Evolutionary conservation across 2,888 invertebrate species (phyloP).

Genomic region (Sinelater perroti): DNA sequence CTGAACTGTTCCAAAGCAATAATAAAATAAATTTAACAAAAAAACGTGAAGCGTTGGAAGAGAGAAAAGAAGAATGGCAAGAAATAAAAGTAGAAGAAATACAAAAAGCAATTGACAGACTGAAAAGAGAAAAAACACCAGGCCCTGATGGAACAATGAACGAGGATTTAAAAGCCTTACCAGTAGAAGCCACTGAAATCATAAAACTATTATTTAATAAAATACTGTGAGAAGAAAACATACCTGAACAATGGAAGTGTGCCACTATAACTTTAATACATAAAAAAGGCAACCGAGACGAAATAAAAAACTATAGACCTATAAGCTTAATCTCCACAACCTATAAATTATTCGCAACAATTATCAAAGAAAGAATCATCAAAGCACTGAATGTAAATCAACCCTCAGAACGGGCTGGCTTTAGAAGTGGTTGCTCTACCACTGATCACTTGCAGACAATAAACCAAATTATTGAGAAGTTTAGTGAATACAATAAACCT

Average conservation of each 20-base stretch:
- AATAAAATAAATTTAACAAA: too few relatives aligned
- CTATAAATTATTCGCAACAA: conserved; percentile 8
- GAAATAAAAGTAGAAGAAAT: conserved; percentile 2
- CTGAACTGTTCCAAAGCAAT: too few relatives aligned
- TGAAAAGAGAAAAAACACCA: conserved; percentile 8
- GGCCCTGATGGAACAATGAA: conserved; percentile 7
- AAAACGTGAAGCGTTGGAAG: too few relatives aligned
- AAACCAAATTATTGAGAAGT: conserved; percentile 16
- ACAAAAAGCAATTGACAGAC: conserved; percentile 2
- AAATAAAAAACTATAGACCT: conserved; percentile 13
- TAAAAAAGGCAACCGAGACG: conserved; percentile 6
- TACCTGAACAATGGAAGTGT: conserved; percentile 6
- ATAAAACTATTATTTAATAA: conserved; percentile 1
- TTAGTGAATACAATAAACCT: too few relatives aligned
- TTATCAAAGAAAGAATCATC: conserved; percentile 11
- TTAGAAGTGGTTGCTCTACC: conserved; percentile 8
- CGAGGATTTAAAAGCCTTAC: too few relatives aligned
- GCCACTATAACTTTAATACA: conserved; percentile 4
- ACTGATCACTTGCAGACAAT: background rate
- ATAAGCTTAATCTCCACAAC: conserved; percentile 5
- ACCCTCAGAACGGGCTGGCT: conserved; percentile 5
- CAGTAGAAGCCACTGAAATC: too few relatives aligned
- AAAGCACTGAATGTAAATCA: conserved; percentile 5
- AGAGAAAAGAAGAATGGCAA: conserved; percentile 8
- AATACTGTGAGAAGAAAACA: conserved; percentile 2